Conservation (phyloP, 1,140 invertebrate species). For the Potamilus streckersoni region DNA sequence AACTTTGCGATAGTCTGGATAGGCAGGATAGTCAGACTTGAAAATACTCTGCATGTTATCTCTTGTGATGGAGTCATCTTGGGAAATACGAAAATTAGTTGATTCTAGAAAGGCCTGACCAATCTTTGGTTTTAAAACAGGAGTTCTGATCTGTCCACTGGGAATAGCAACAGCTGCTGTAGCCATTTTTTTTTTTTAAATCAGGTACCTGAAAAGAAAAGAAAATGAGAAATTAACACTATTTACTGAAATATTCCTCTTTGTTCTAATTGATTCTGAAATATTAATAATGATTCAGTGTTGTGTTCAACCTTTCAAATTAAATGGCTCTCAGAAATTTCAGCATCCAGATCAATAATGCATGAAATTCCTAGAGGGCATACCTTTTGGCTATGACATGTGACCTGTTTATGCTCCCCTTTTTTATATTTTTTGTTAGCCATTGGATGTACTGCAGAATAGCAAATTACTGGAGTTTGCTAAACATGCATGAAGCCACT, state of each 20-base stretch:
- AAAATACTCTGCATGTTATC: slow-evolving; percentile 51
- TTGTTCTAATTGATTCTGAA: background rate
- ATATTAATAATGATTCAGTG: background rate
- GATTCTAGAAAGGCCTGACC: slow-evolving; percentile 40
- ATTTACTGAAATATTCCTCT: background rate
- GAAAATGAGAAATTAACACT: background rate
- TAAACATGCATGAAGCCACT: no score
- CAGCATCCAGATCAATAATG: no score
- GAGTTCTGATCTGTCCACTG: slow-evolving; percentile 18
- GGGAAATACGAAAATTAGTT: slow-evolving; percentile 52
- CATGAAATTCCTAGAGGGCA: no score
- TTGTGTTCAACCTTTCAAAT: background rate
- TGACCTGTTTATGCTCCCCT: no score
- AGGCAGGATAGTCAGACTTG: slow-evolving; percentile 53
- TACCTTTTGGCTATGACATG: no score
- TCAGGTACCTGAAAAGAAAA: background rate
- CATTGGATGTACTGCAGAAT: no score
- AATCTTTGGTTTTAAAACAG: slow-evolving; percentile 33
- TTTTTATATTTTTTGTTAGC: no score
- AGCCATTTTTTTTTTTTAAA: background rate
- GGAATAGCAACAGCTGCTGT: background rate
- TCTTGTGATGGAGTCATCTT: slow-evolving; percentile 46
- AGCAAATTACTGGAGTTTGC: no score
- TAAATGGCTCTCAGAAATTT: no score
- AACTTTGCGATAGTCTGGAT: slow-evolving; percentile 35